Percentiles rank a stretch among this genome's conserved stretches.
These are phyloP conservation scores for Cataglyphis livida DNA, from an alignment of 2,888 invertebrate genomes.

Conservation along the genomic window DNA sequence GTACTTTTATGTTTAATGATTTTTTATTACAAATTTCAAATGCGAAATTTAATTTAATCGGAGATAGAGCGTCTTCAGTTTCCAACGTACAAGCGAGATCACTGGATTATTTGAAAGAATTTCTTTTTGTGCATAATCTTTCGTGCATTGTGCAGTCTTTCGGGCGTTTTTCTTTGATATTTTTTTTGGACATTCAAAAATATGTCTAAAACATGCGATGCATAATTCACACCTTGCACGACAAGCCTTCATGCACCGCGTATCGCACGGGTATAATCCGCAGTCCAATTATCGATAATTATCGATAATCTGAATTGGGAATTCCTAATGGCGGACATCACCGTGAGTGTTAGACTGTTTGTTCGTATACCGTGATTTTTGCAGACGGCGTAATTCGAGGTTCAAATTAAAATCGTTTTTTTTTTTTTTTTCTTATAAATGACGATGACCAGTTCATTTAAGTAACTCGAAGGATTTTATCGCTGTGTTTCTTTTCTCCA, in stretches of 20 bases:
- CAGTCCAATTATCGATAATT: constrained; percentile 83
- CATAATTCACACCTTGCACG: constrained; percentile 78
- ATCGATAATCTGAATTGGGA: constrained; percentile 80
- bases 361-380: constrained; percentile 71
- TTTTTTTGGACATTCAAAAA: neutral
- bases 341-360: constrained; percentile 38
- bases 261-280: constrained; percentile 76
- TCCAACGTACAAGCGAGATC: neutral
- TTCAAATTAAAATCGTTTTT: constrained; percentile 71
- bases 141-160: neutral
- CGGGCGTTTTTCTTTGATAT: neutral
- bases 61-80: neutral
- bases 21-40: neutral
- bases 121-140: neutral
- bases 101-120: neutral
- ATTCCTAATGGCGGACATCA: constrained; percentile 75
- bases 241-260: constrained; percentile 74
- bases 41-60: neutral
- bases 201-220: constrained; percentile 65
- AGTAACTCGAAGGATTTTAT: neutral
- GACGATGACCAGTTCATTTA: constrained; percentile 51
- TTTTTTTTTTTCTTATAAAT: constrained; percentile 67
- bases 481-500: neutral
- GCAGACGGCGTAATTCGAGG: constrained; percentile 71
- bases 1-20: neutral